Base-by-base conservation (phyloP, 2,888 invertebrate species). In the Hemithea aestivaria region DNA sequence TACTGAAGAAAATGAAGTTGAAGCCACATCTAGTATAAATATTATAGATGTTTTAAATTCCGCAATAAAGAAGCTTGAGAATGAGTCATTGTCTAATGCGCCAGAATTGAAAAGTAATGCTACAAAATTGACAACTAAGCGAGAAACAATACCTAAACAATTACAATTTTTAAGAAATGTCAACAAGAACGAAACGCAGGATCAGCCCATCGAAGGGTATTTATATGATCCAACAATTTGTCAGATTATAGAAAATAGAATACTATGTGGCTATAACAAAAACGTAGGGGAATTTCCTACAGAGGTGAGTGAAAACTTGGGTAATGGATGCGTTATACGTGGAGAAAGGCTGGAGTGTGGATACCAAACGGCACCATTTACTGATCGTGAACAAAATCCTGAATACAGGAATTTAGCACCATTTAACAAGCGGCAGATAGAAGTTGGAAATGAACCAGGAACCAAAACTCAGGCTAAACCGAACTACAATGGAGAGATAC, bases 271-370 rank as follows among this genome's bases (percentile, higher is more conserved):
- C 2, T 84, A 82, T 43, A 60, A 81, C 8, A 77, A 69, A 57
- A 79, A 82, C 46, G 51, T 47, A 25, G 73, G 66, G 2, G 35
- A 56, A 3, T 20, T 50, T 6, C 50, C 55, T 36, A 45, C 52
- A 2, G 45, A 61, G 2, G 43, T 52, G 27, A 25, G 56, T 7
- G 37, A 59, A 10, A 57, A 75, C 26, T 24, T 74, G 2, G 67
- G 65, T 3, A 66, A 74, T 31, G 75, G 70, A 1, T 83, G 83
- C 44, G 53, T 54, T 20, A 30, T 62, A 16, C 67, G 71, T 7
- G 67, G 64, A 7, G 66, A 73, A n/a, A 73, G 83, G 53, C 49
- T 83, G 30, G 82, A 83, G 63, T 83, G 83, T 56, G 82, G 82
- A 2, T 83, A 83, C 48, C 28, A 52, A 1, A 41, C 27, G 7